Evolutionary conservation across 2,888 invertebrate species (phyloP), one percentile per base, ranked within the genome.

Genomic region (Ganaspis brasiliensis): DNA sequence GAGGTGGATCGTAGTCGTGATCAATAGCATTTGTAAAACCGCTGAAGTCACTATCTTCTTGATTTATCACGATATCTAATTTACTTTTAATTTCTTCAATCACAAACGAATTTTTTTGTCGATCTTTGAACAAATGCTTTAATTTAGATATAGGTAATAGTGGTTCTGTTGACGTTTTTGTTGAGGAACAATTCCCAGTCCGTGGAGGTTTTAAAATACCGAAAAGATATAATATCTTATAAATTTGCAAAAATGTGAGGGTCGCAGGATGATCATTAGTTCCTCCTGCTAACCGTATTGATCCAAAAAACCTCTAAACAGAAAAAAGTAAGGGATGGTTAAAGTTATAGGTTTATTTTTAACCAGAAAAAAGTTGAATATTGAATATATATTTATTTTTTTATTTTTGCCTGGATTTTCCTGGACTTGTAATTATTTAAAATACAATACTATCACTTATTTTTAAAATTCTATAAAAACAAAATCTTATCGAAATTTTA

Each of bases 231-330:
- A 78, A 14, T 14, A 76, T 78, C 59, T 76, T 78, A 21, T 73
- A 78, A 2, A 78, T 71, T 70, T 75, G 73, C 0, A 67, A 56
- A 31, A 61, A 78, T 1, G 70, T 78, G 12, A 40, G 49, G n/a
- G 73, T 78, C 8, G 74, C 73, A 45, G 71, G 78, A 31, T 78
- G 75, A 49, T 75, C 61, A 71, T 78, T 76, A 6, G 70, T 26
- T 14, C 70, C 78, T 57, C 70, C 73, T 19, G 75, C 75, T 49
- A 75, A 56, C 21, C 72, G 31, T 9, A 78, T 45, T 5, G 73
- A 73, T 56, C 78, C 75, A 19, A 78, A 78, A 57, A 78, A 75
- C 14, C 52, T 63, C 72, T 77, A 75, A 35, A 77, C 16, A 21
- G 59, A 73, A 57, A 2, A n/a, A 57, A 40, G 31, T 4, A 31